A percentile compares a stretch with the other conserved stretches of the same genome.
These are phyloP conservation scores for Meandrina meandrites DNA, from an alignment of 92 coral and sea anemone species.

Conservation along the genomic window DNA sequence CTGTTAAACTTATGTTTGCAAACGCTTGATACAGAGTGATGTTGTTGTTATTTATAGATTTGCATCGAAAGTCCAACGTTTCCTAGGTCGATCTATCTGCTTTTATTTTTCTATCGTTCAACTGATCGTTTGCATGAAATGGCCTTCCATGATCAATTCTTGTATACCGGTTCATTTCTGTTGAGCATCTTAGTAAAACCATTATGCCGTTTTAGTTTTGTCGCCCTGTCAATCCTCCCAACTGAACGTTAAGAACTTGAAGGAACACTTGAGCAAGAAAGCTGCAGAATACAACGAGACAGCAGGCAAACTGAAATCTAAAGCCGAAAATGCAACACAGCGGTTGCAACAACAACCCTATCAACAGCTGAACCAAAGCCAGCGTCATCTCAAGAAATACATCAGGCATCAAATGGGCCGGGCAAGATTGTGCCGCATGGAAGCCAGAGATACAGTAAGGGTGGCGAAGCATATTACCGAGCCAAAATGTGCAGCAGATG, in stretches of 20 bases:
- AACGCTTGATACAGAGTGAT: background rate
- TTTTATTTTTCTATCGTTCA: background rate
- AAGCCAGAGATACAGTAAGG: background rate
- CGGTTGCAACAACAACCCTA: background rate
- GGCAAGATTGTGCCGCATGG: background rate
- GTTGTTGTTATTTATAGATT: background rate
- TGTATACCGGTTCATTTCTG: no score
- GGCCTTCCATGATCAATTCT: background rate
- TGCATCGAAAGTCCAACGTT: background rate
- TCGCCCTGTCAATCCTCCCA: conserved; percentile 39
- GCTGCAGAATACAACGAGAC: background rate
- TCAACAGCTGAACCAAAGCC: background rate
- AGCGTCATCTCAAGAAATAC: no score
- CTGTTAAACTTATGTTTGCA: background rate
- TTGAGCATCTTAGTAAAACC: no score
- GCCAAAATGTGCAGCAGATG: conserved; percentile 36
- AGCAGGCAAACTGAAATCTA: conserved; percentile 8
- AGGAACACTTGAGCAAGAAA: conserved; percentile 2
- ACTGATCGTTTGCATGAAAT: background rate
- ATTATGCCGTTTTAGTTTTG: conserved; percentile 25
- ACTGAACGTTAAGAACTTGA: background rate
- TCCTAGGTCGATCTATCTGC: background rate
- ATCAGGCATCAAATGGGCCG: background rate
- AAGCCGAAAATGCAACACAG: conserved; percentile 1
- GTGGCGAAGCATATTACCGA: background rate